phyloP scores from a whole-genome alignment of 1,140 invertebrate species.

The Drosophila seguyi region DNA sequence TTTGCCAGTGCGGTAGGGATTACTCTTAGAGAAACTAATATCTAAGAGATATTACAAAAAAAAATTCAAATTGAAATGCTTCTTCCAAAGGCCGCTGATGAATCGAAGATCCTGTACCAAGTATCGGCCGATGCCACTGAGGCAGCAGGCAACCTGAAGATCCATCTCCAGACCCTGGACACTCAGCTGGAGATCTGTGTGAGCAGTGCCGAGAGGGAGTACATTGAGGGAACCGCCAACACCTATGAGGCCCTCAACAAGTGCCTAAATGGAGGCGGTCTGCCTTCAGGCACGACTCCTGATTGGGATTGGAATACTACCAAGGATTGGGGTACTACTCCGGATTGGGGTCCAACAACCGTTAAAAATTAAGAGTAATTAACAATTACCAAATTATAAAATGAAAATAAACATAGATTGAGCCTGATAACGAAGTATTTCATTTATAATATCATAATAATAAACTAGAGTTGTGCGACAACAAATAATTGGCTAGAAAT shows the following conservation, averaged over 20 bases:
- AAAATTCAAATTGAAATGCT: not conserved
- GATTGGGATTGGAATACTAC: not conserved
- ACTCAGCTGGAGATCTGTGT: slow-evolving; percentile 21
- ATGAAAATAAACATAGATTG: slow-evolving; percentile 4
- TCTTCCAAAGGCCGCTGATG: slow-evolving; percentile 35
- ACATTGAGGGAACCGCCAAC: slow-evolving; percentile 26
- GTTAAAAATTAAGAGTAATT: not conserved
- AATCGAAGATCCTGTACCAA: slow-evolving; percentile 50
- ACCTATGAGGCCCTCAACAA: slow-evolving; percentile 46
- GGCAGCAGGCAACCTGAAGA: slow-evolving; percentile 12
- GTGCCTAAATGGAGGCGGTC: slow-evolving; percentile 33
- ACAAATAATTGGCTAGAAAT: not conserved
- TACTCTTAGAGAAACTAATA: not conserved
- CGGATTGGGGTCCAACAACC: not conserved
- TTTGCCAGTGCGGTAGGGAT: slow-evolving; percentile 51
- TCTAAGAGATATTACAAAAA: too few species aligned
- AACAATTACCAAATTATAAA: not conserved
- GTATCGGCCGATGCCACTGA: slow-evolving; percentile 46
- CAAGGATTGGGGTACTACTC: not conserved
- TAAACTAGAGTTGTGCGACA: not conserved
- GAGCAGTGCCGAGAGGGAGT: slow-evolving; percentile 46
- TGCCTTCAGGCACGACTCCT: not conserved
- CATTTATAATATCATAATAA: not conserved
- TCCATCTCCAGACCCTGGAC: slow-evolving; percentile 17
- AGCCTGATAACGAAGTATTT: not conserved